Base-by-base conservation (phyloP, 2,113 vertebrate genomes). In the Myotis yumanensis region DNA sequence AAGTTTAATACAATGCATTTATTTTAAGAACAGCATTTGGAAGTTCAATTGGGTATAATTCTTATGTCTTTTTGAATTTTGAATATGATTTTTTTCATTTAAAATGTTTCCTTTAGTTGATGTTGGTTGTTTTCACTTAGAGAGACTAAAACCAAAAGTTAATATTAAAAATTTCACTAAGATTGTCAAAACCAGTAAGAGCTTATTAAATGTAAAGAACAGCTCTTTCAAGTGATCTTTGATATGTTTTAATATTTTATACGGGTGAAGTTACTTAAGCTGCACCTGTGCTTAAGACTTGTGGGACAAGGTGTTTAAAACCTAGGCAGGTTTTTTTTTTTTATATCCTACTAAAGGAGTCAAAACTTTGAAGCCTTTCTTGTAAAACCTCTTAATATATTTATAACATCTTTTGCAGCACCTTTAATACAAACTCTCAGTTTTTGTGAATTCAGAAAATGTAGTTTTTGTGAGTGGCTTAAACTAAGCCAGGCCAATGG, bases 11-110 rank as follows among this genome's bases (percentile, higher is more conserved):
- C 17, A 59, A 48, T 1, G 84, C 76, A 18, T 57, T 86, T 69
- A 51, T 69, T 93, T 86, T 59, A 59, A 96, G 88, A 80, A 37
- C n/a, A 75, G 0, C 14, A 92, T 69, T 94, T 93, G 51, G 51
- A 84, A 94, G 43, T 89, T 93, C 75, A 86, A 64, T 83, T 95
- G 37, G 37, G 16, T 48, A 17, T 86, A 64, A 51, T 94, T 89
- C 82, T 89, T 94, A 73, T 35, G 52, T 12, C n/a, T 84, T 82
- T 86, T 87, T 69, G n/a, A 92, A 90, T 94, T 95, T 90, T 69
- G 40, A 94, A 82, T 89, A 82, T 90, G 71, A 83, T 40, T 11
- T 51, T 11, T 93, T 94, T 80, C 54, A 87, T 90, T 87, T 75
- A 62, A 86, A 52, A 51, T 1, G 40, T 93, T 89, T 51, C 3